These are phyloP conservation scores for Microtus richardsoni DNA, from an alignment of 2,113 vertebrate genomes.

Conservation along the genomic window DNA sequence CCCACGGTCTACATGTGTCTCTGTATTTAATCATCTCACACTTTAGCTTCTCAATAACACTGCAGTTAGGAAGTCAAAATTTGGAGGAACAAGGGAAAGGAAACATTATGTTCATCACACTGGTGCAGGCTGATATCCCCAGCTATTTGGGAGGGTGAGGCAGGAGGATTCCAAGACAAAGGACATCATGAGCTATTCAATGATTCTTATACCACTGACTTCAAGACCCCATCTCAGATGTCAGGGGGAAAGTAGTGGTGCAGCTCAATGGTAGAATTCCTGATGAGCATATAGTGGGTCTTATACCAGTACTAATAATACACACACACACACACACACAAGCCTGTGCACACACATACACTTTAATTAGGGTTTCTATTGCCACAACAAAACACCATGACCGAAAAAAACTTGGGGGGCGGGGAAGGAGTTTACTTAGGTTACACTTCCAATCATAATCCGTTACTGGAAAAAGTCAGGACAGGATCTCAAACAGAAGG, in stretches of 20 bases:
- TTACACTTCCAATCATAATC: too few relatives aligned
- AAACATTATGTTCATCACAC: neutral
- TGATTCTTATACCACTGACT: neutral
- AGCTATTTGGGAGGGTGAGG: neutral
- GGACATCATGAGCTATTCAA: neutral
- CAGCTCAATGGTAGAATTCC: neutral
- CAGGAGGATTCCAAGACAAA: neutral
- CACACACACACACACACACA: neutral
- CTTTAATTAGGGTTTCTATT: too few relatives aligned
- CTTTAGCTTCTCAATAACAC: neutral
- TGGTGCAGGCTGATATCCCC: neutral
- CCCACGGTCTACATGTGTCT: neutral
- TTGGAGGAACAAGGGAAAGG: neutral
- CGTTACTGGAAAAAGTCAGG: too few relatives aligned
- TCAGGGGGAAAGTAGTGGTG: neutral
- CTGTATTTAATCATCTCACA: neutral
- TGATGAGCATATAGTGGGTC: neutral
- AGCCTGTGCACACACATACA: neutral
- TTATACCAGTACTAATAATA: neutral
- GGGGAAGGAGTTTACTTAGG: too few relatives aligned
- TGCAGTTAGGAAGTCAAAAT: constrained; percentile 5
- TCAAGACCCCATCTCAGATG: too few relatives aligned
- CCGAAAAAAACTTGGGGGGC: too few relatives aligned
- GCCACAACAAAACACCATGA: too few relatives aligned
- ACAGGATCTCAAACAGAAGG: too few relatives aligned